Conservation (phyloP, 2,113 vertebrate genomes). For the Triplophysa tibetana region DNA sequence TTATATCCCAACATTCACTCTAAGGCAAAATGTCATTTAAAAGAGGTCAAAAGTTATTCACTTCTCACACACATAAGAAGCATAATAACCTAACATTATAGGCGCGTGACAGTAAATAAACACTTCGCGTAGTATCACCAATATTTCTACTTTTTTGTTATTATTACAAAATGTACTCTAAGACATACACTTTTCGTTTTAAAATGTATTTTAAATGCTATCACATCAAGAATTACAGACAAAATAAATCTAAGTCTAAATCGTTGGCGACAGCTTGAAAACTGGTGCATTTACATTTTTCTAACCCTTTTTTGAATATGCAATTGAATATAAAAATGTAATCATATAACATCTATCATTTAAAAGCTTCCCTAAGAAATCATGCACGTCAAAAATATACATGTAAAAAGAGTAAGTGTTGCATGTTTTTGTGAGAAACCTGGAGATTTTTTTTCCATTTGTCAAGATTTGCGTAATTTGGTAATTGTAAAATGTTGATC, state of each 20-base stretch:
- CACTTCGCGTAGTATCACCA: not conserved
- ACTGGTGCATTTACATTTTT: too few relatives aligned
- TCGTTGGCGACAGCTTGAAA: not conserved
- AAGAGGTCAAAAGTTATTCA: not conserved
- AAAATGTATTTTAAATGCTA: not conserved
- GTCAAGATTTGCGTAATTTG: not conserved
- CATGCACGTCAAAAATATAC: not conserved
- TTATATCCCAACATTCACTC: not conserved
- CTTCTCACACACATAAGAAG: not conserved
- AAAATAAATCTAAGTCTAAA: not conserved
- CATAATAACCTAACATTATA: not conserved
- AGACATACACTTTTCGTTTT: not conserved
- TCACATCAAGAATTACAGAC: too few relatives aligned
- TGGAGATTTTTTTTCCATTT: not conserved
- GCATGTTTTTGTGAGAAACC: not conserved
- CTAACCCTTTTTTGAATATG: too few relatives aligned
- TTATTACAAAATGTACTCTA: not conserved
- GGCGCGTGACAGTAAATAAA: not conserved
- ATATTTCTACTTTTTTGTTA: not conserved
- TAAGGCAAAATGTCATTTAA: not conserved
- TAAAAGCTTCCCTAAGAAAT: not conserved
- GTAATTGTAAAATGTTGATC: not conserved
- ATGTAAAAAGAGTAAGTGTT: not conserved
- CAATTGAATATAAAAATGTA: too few relatives aligned
- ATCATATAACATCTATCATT: not conserved